A percentile compares a stretch with the other conserved stretches of the same genome.
phyloP scores from a whole-genome alignment of 2,113 vertebrate genomes.

The Corythaixoides concolor region DNA sequence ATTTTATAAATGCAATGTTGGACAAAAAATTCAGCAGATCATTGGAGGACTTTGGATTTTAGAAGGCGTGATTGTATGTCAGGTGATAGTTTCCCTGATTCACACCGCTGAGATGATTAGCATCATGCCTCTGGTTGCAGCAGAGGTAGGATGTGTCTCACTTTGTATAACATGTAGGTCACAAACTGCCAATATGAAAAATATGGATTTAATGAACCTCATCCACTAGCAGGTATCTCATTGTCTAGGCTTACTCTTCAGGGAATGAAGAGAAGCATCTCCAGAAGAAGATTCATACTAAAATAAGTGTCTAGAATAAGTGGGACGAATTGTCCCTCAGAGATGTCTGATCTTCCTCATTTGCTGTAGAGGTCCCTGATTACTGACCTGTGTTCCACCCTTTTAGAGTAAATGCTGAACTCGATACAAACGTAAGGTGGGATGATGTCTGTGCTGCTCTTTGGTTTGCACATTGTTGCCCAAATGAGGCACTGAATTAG shows the following conservation, averaged over 20 bases:
- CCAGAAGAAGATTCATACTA: neutral
- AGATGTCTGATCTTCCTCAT: neutral
- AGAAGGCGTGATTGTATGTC: neutral
- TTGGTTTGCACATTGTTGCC: neutral
- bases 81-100: neutral
- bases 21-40: neutral
- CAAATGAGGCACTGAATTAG: neutral
- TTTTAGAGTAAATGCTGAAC: neutral
- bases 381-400: neutral
- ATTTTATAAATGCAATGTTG: neutral
- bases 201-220: neutral
- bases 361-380: neutral
- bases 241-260: neutral
- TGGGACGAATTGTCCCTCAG: constrained; percentile 29
- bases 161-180: neutral
- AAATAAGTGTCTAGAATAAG: constrained; percentile 23
- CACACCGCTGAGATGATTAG: neutral
- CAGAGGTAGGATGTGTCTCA: neutral
- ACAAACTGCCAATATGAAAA: neutral
- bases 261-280: neutral
- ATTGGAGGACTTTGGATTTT: neutral
- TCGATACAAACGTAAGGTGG: neutral
- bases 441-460: neutral
- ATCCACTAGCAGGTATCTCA: neutral
- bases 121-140: neutral